A percentile compares a stretch with the other conserved stretches of the same genome.
phyloP scores from a whole-genome alignment of 1,140 invertebrate species.

The Polypedilum pembai region DNA sequence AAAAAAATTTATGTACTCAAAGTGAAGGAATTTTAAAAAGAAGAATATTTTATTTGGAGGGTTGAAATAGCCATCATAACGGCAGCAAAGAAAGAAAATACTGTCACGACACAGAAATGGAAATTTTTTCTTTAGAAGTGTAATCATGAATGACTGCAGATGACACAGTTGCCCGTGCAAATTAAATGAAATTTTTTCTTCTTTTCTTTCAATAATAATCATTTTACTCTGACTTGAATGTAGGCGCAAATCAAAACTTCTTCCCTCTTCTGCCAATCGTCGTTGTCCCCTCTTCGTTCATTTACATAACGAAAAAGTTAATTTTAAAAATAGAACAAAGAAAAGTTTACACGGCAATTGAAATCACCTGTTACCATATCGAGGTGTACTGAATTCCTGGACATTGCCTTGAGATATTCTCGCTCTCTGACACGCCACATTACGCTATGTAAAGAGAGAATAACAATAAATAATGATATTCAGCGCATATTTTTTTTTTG shows the following conservation, averaged over 20 bases:
- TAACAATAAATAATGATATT: slow-evolving; percentile 2
- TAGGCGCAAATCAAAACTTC: slow-evolving; percentile 21
- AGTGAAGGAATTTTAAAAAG: slow-evolving; percentile 10
- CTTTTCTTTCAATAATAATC: background rate
- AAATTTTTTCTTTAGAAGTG: background rate
- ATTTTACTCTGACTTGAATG: background rate
- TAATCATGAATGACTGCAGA: slow-evolving; percentile 21
- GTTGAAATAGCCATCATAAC: slow-evolving; percentile 4
- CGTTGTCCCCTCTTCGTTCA: background rate
- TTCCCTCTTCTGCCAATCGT: background rate
- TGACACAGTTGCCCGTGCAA: slow-evolving; percentile 20
- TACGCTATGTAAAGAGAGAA: background rate
- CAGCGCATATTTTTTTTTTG: slow-evolving; percentile 2
- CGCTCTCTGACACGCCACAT: background rate
- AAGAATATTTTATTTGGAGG: background rate
- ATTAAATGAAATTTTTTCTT: slow-evolving; percentile 21
- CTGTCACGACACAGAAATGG: background rate
- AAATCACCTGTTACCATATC: slow-evolving; percentile 8
- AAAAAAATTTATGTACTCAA: slow-evolving; percentile 25
- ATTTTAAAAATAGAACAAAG: slow-evolving; percentile 8
- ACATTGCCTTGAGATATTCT: background rate
- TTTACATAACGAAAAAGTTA: background rate
- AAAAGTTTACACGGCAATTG: slow-evolving; percentile 24
- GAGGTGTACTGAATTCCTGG: background rate
- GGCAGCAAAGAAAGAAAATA: background rate